Conservation (phyloP, 2,113 vertebrate genomes). For the Solenodon paradoxus region DNA sequence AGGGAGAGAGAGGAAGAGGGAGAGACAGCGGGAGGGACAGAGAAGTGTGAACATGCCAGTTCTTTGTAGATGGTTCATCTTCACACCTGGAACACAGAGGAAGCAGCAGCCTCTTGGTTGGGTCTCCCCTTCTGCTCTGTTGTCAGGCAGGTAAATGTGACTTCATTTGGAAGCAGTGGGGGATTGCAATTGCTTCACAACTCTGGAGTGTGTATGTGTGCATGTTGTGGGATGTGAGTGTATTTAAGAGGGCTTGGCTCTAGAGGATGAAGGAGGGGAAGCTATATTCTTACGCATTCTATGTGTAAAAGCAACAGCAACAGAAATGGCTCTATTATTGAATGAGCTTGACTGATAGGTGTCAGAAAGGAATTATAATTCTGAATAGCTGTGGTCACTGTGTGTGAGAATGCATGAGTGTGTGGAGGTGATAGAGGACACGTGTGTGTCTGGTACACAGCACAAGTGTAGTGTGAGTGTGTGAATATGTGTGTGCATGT, state of each 20-base stretch:
- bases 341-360: background rate
- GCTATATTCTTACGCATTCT: background rate
- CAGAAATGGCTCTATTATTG: background rate
- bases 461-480: background rate
- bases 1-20: too few relatives aligned
- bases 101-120: rapidly evolving
- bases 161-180: background rate
- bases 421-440: too few relatives aligned
- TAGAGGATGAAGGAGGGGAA: background rate
- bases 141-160: background rate
- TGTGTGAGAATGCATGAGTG: background rate
- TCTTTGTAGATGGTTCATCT: rapidly evolving
- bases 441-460: background rate
- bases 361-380: background rate
- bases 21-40: too few relatives aligned
- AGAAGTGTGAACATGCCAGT: too few relatives aligned
- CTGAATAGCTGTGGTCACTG: too few relatives aligned
- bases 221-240: background rate
- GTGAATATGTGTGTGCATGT: background rate
- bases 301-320: too few relatives aligned
- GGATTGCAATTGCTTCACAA: background rate
- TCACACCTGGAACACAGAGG: background rate
- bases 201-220: background rate
- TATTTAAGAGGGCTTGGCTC: background rate
- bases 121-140: too few relatives aligned